Base-by-base conservation (phyloP, 2,888 invertebrate genomes). In the Timema podura region DNA sequence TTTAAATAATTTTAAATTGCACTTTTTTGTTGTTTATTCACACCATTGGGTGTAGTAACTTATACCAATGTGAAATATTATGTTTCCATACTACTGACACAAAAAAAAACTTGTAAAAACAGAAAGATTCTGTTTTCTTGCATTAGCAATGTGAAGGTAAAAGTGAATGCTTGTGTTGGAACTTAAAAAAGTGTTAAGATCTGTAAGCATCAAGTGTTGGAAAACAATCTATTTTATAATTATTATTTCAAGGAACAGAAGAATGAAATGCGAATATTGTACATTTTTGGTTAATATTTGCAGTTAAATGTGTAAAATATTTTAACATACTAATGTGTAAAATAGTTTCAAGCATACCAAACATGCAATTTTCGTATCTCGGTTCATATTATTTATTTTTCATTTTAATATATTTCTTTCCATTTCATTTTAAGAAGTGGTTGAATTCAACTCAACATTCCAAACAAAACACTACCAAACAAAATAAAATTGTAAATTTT, bases 221-320 rank as follows among this genome's bases (percentile, higher is more conserved):
- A 61, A 45, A 45, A 61, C 30, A 61, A 61, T 44, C 61, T 61
- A 45, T 61, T 61, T 61, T 61, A 45, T 61, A 61, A 61, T 61
- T 44, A 30, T 61, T 61, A 61, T 61, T 61, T 61, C 44, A 61
- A 61, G 61, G 45, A 61, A 10, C 45, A 61, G 61, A 13, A 16
- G 45, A 61, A 61, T 61, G 61, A n/a, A n/a, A n/a, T n/a, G n/a
- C n/a, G n/a, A n/a, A n/a, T n/a, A n/a, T n/a, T n/a, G n/a, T n/a
- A n/a, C n/a, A n/a, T n/a, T n/a, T n/a, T n/a, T n/a, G n/a, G n/a
- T n/a, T n/a, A n/a, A n/a, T n/a, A n/a, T n/a, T n/a, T n/a, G n/a
- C n/a, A n/a, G n/a, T n/a, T 45, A 61, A 61, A 61, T 61, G 45
- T 61, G 61, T 61, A 61, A 61, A 61, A 44, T 61, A 44, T 61